Evolutionary conservation across 2,797 vertebrate genomes (phyloP).

Genomic region (Sebastes diaconus): DNA sequence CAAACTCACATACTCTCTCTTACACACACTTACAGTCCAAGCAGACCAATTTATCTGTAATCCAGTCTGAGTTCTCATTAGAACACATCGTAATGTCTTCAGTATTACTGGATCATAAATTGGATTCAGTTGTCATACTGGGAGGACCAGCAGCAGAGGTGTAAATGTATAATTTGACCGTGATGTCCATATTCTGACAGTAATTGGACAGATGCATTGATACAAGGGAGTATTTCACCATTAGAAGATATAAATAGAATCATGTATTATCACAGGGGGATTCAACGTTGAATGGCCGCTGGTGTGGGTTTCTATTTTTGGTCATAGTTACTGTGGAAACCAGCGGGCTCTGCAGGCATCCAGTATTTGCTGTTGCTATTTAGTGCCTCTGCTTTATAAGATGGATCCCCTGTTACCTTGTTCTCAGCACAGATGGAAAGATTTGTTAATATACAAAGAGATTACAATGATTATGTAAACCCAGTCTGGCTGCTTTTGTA

Average conservation of each 20-base stretch:
- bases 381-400: slow-evolving; percentile 60
- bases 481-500: neutral
- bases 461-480: slow-evolving; percentile 7
- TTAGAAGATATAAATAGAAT: slow-evolving; percentile 74
- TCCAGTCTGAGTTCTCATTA: neutral
- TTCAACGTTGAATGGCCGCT: slow-evolving; percentile 74
- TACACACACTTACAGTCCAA: neutral
- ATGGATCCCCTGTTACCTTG: slow-evolving; percentile 26
- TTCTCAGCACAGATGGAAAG: slow-evolving; percentile 1
- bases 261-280: slow-evolving; percentile 68
- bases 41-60: neutral
- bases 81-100: neutral
- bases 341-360: slow-evolving; percentile 73
- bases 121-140: neutral
- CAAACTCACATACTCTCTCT: neutral
- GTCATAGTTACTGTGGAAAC: slow-evolving; percentile 85
- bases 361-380: slow-evolving; percentile 72
- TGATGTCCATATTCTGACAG: slow-evolving; percentile 49
- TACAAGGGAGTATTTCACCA: slow-evolving; percentile 44
- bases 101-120: neutral
- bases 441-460: slow-evolving; percentile 10
- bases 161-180: slow-evolving; percentile 47
- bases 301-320: slow-evolving; percentile 82
- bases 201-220: slow-evolving; percentile 60
- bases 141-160: slow-evolving; percentile 7